A percentile compares a stretch with the other conserved stretches of the same genome.
These are phyloP conservation scores for Cosmopolites sordidus DNA, from an alignment of 2,888 invertebrate genomes.

Conservation along the genomic window DNA sequence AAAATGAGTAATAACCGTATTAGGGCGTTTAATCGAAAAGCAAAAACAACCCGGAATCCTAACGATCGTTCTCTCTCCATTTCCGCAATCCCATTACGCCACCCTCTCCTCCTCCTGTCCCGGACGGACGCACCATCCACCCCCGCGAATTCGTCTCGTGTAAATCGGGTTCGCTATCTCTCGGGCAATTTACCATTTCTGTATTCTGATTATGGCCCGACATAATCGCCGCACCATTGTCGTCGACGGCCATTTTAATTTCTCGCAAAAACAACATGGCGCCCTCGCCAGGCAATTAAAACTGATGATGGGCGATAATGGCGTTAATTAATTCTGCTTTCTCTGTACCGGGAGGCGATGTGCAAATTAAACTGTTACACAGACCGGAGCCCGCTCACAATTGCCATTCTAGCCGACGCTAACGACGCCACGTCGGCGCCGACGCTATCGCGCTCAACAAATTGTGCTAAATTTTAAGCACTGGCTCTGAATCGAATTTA, in stretches of 20 bases:
- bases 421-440: slow-evolving; percentile 5
- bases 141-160: slow-evolving; percentile 33
- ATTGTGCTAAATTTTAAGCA: slow-evolving; percentile 11
- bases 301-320: slow-evolving; percentile 53
- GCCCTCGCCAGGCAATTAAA: slow-evolving; percentile 51
- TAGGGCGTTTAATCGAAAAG: slow-evolving; percentile 14
- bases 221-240: slow-evolving; percentile 50
- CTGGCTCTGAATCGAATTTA: slow-evolving; percentile 2
- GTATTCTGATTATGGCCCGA: slow-evolving; percentile 49
- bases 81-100: not conserved
- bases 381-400: slow-evolving; percentile 45
- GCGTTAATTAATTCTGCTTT: slow-evolving; percentile 53
- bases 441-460: slow-evolving; percentile 8
- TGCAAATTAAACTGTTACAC: slow-evolving; percentile 53
- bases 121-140: not conserved
- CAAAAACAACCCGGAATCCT: slow-evolving; percentile 7
- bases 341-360: slow-evolving; percentile 50
- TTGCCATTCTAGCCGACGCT: slow-evolving; percentile 29
- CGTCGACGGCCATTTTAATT: slow-evolving; percentile 51
- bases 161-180: slow-evolving; percentile 44
- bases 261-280: slow-evolving; percentile 52
- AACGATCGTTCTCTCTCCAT: not conserved
- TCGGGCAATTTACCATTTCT: slow-evolving; percentile 50
- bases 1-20: not conserved
- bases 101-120: too few relatives aligned